A percentile compares a stretch with the other conserved stretches of the same genome.
Conservation (phyloP, 2,888 invertebrate species). For the Coecobrya sp. region DNA sequence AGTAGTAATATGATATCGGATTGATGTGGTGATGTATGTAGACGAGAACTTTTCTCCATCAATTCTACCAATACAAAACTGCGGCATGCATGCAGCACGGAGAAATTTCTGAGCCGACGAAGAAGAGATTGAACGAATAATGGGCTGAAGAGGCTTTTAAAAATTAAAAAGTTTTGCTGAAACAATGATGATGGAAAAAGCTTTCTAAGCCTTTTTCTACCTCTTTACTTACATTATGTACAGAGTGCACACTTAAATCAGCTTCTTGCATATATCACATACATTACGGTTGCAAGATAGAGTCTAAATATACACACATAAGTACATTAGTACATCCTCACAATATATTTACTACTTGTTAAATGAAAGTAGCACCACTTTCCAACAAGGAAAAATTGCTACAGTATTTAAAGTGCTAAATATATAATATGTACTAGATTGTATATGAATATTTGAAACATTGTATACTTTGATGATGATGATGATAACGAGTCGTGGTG, state of each 20-base stretch:
- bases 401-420: slow-evolving; percentile 6
- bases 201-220: slow-evolving; percentile 75
- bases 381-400: not conserved
- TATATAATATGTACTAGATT: too few species aligned
- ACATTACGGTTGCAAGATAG: not conserved
- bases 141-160: slow-evolving; percentile 74
- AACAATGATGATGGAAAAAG: slow-evolving; percentile 73
- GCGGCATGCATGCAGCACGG: not conserved
- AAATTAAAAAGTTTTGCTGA: slow-evolving; percentile 76
- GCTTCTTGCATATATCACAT: slow-evolving; percentile 22
- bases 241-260: slow-evolving; percentile 55
- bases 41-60: not conserved
- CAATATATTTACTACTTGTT: slow-evolving; percentile 8
- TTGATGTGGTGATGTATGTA: not conserved
- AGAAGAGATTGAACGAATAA: slow-evolving; percentile 63
- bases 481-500: not conserved
- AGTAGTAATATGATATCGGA: not conserved
- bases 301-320: not conserved
- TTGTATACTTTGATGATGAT: slow-evolving; percentile 8
- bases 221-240: slow-evolving; percentile 72
- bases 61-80: not conserved
- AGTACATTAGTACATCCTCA: not conserved
- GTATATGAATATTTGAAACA: not conserved
- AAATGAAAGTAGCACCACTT: not conserved
- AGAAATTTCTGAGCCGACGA: slow-evolving; percentile 17